Evolutionary conservation across 2,113 vertebrate species (phyloP).

Genomic region (Microtus oregoni): DNA sequence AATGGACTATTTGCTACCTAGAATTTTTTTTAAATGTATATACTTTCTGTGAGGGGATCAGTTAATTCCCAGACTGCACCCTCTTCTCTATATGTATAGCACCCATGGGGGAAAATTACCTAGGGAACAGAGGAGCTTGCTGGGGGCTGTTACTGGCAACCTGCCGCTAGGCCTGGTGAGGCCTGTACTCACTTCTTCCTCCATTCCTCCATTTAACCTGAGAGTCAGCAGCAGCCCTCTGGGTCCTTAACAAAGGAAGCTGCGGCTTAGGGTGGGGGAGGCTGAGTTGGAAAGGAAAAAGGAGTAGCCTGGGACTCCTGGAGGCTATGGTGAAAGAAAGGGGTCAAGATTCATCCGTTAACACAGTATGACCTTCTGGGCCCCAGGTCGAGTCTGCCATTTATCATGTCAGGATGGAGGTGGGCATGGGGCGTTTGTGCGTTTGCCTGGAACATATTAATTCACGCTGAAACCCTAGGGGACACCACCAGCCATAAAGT

Average conservation of each 20-base stretch:
- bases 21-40: background rate
- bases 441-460: background rate
- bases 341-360: background rate
- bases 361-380: background rate
- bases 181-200: background rate
- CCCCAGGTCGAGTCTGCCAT: background rate
- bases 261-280: background rate
- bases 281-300: background rate
- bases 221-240: background rate
- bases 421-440: background rate
- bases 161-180: background rate
- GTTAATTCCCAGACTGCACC: background rate
- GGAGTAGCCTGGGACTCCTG: background rate
- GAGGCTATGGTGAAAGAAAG: background rate
- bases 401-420: background rate
- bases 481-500: background rate
- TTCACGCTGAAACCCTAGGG: background rate
- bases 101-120: no score
- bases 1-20: background rate
- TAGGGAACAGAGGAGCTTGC: background rate
- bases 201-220: rapidly evolving
- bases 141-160: background rate
- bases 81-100: background rate
- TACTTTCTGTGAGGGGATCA: background rate
- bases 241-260: conserved; percentile 4